Conservation (phyloP, 2,888 invertebrate species). For the Protonemura montana region DNA sequence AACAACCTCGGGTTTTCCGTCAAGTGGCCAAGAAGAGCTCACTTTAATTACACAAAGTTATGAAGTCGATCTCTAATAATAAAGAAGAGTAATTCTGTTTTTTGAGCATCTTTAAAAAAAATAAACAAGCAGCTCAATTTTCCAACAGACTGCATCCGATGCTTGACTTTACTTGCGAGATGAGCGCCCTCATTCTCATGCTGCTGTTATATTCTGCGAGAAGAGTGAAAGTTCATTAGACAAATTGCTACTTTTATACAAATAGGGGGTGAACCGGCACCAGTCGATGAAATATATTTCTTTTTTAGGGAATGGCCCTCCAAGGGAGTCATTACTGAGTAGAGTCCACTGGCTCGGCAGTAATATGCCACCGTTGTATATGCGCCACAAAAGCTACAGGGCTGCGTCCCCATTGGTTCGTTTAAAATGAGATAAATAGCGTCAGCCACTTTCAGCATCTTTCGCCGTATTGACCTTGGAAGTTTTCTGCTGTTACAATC, state of each 20-base stretch:
- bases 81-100: background rate
- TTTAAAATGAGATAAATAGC: background rate
- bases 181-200: background rate
- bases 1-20: too few species aligned
- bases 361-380: background rate
- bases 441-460: background rate
- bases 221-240: background rate
- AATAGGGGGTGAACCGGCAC: background rate
- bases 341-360: background rate
- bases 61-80: background rate
- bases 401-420: background rate
- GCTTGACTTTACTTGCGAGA: background rate
- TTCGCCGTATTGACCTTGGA: too few species aligned
- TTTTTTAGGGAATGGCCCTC: background rate
- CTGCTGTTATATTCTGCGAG: background rate
- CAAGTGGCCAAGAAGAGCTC: too few species aligned
- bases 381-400: background rate
- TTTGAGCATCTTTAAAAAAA: background rate
- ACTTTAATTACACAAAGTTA: background rate
- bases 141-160: background rate
- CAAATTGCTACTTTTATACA: background rate
- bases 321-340: background rate
- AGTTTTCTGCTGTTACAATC: too few species aligned
- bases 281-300: background rate
- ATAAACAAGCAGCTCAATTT: background rate